Base-by-base conservation (phyloP, 2,113 vertebrate genomes). In the Acanthochromis polyacanthus region DNA sequence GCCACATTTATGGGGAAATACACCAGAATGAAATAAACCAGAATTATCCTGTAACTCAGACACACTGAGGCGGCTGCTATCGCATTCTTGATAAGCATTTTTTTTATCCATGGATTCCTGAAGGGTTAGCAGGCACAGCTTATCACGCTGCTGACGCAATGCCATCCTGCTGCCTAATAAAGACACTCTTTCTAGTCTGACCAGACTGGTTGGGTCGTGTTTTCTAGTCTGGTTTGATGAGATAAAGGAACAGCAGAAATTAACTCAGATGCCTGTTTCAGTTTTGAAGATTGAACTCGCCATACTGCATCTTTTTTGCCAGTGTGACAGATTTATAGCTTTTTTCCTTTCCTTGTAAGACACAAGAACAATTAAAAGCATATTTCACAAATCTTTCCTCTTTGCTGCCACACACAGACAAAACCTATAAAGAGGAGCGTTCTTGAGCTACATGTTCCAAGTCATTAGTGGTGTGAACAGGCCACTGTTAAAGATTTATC, bases 141-240 rank as follows among this genome's bases (percentile, higher is more conserved):
- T 90, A 92, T 92, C 93, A 61, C 15, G 68, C 58, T 73, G 38
- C 75, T 91, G 91, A 92, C 77, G 80, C 79, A 90, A 86, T 51
- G 45, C 55, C 68, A 68, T 72, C 66, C 73, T 10, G 59, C 58
- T 73, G 48, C 78, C 68, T 73, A 64, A 71, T 78, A 59, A 61
- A 78, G 71, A 78, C 57, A 88, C 61, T 71, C 80, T 81, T 77
- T 88, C 75, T 81, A 76, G 67, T 77, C 66, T 81, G 68, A 82
- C 51, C 74, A 69, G 58, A 72, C 86, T 83, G 68, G 73, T 79
- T 84, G 59, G 68, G 51, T 76, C 82, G 79, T 48, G 74, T 86
- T 92, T 90, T 88, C 74, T 86, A 74, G n/a, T 75, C 78, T 68
- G 69, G 12, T 53, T 45, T 75, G 85, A 90, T 86, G 84, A 89